phyloP scores from a whole-genome alignment of 2,113 vertebrate species.

The Neogale vison region DNA sequence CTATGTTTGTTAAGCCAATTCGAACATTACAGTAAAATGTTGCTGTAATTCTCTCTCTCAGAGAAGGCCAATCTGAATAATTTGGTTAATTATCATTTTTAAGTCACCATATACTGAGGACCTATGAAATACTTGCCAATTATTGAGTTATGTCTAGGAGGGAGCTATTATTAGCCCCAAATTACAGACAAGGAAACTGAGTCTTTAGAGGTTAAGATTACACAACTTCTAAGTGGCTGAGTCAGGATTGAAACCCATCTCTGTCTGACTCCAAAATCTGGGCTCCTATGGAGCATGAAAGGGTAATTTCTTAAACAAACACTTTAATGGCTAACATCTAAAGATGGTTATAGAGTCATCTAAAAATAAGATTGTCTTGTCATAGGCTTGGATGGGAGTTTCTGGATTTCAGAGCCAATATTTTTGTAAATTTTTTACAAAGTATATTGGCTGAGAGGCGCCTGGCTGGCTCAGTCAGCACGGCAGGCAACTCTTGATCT shows the following conservation, averaged over 20 bases:
- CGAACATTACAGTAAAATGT: slow-evolving; percentile 21
- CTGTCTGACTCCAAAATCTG: slow-evolving; percentile 29
- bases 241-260: slow-evolving; percentile 36
- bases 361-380: slow-evolving; percentile 18
- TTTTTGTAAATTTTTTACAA: background rate
- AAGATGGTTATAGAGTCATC: background rate
- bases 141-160: slow-evolving; percentile 45
- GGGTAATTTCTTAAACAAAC: slow-evolving; percentile 17
- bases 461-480: background rate
- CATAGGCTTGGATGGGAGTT: background rate
- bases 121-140: slow-evolving; percentile 42
- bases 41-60: background rate
- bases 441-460: background rate
- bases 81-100: slow-evolving; percentile 55
- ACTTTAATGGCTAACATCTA: background rate
- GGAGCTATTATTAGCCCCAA: slow-evolving; percentile 73
- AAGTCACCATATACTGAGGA: background rate
- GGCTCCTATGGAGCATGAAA: background rate
- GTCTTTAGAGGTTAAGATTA: slow-evolving; percentile 52
- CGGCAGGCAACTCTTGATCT: background rate
- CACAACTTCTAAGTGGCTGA: slow-evolving; percentile 41
- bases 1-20: background rate
- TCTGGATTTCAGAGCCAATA: background rate
- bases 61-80: slow-evolving; percentile 1
- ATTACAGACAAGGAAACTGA: slow-evolving; percentile 71